phyloP scores from a whole-genome alignment of 2,797 vertebrate genomes.

The Knipowitschia caucasica region DNA sequence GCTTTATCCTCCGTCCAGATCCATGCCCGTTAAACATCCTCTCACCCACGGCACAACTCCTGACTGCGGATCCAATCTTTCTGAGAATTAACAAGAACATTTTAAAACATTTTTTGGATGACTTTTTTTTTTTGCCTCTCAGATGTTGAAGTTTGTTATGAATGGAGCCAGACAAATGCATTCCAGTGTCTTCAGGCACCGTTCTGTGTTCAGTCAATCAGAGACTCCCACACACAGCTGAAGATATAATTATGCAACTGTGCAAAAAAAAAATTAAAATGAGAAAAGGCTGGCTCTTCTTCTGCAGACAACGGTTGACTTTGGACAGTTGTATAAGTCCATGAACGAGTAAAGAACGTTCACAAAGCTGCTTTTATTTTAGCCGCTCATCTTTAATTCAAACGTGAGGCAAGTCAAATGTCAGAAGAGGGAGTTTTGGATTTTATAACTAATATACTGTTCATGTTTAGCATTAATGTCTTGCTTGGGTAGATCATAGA shows the following conservation, averaged over 20 bases:
- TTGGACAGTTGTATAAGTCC: constrained; percentile 18
- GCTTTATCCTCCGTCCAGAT: constrained; percentile 5
- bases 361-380: neutral
- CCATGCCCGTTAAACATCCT: constrained; percentile 5
- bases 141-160: neutral
- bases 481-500: too few relatives aligned
- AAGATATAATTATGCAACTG: constrained; percentile 58
- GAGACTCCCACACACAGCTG: constrained; percentile 56
- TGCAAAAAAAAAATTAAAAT: too few relatives aligned
- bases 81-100: constrained; percentile 10
- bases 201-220: constrained; percentile 62
- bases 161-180: constrained; percentile 42
- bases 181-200: constrained; percentile 48
- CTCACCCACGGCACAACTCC: constrained; percentile 12
- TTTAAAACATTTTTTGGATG: neutral
- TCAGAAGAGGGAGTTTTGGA: too few relatives aligned
- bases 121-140: neutral
- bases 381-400: neutral
- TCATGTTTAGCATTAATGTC: too few relatives aligned
- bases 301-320: constrained; percentile 35
- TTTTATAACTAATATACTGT: too few relatives aligned
- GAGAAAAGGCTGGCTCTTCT: constrained; percentile 40
- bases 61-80: constrained; percentile 12
- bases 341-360: too few relatives aligned
- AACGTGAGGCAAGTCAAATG: neutral